These are phyloP conservation scores for Mugil cephalus DNA, from an alignment of 2,113 vertebrate genomes.

Conservation along the genomic window DNA sequence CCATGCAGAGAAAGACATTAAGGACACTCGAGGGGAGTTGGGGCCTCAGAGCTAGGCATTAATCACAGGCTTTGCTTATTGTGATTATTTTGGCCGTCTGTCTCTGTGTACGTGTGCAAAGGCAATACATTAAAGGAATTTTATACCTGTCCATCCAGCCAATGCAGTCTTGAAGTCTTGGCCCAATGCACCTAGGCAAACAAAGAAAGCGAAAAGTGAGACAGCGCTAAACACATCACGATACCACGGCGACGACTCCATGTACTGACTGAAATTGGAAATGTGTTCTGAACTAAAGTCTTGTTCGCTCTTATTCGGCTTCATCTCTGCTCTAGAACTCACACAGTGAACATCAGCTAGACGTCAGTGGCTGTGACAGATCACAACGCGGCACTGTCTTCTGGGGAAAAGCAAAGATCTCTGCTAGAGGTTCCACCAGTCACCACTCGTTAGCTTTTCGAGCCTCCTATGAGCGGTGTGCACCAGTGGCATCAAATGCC, in stretches of 20 bases:
- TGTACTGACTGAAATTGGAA: slow-evolving; percentile 1
- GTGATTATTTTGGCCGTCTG: slow-evolving; percentile 22
- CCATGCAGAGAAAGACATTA: slow-evolving; percentile 38
- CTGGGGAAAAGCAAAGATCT: slow-evolving; percentile 16
- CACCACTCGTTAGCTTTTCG: slow-evolving; percentile 12
- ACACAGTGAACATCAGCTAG: too few relatives aligned
- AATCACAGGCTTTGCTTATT: slow-evolving; percentile 71
- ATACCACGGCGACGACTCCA: too few relatives aligned
- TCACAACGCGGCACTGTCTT: slow-evolving; percentile 18
- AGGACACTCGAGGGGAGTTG: slow-evolving; percentile 56
- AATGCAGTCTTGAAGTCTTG: slow-evolving; percentile 94
- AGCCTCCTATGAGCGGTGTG: background rate
- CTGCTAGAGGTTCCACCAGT: background rate
- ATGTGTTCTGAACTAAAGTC: slow-evolving; percentile 1
- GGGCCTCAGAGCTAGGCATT: slow-evolving; percentile 74
- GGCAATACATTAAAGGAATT: slow-evolving; percentile 33
- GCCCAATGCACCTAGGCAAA: slow-evolving; percentile 91
- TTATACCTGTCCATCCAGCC: slow-evolving; percentile 98
- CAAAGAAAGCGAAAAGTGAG: slow-evolving; percentile 18
- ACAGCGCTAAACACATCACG: background rate
- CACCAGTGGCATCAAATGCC: background rate
- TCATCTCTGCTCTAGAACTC: background rate
- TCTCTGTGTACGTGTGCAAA: slow-evolving; percentile 17
- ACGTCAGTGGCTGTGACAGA: background rate
- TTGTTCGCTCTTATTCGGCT: background rate